Evolutionary conservation across 35 echinoderm and acorn worm species (phyloP).

Genomic region (Heliocidaris erythrogramma): DNA sequence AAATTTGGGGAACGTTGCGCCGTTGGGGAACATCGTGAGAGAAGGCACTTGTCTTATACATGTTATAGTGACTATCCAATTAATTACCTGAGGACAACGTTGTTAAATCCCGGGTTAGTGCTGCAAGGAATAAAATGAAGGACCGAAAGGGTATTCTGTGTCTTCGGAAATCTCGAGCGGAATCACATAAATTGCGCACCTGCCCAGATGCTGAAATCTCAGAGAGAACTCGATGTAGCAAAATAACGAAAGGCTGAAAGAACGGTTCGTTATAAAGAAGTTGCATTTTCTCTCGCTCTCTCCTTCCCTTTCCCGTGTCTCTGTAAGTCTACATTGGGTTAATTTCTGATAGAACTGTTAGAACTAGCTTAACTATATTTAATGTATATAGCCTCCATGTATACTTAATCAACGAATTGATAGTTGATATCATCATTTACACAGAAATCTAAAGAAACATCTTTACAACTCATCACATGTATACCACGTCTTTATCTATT

Average conservation of each 20-base stretch:
- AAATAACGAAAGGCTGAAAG: not conserved
- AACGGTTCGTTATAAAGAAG: not conserved
- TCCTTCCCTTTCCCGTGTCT: no score
- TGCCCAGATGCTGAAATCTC: slow-evolving; percentile 8
- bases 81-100: not conserved
- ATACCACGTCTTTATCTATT: no score
- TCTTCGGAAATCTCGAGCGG: not conserved
- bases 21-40: not conserved
- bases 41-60: not conserved
- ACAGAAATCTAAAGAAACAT: no score
- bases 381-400: no score
- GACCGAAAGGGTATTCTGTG: not conserved
- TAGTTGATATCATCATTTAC: no score
- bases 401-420: no score
- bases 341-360: no score
- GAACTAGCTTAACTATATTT: no score
- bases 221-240: not conserved
- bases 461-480: no score
- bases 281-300: not conserved
- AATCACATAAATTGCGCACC: not conserved
- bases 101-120: not conserved
- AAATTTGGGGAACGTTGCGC: not conserved
- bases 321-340: no score
- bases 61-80: not conserved
- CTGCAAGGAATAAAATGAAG: not conserved